These are phyloP conservation scores for Blastomussa wellsi DNA, from an alignment of 92 coral and sea anemone species.

Conservation along the genomic window DNA sequence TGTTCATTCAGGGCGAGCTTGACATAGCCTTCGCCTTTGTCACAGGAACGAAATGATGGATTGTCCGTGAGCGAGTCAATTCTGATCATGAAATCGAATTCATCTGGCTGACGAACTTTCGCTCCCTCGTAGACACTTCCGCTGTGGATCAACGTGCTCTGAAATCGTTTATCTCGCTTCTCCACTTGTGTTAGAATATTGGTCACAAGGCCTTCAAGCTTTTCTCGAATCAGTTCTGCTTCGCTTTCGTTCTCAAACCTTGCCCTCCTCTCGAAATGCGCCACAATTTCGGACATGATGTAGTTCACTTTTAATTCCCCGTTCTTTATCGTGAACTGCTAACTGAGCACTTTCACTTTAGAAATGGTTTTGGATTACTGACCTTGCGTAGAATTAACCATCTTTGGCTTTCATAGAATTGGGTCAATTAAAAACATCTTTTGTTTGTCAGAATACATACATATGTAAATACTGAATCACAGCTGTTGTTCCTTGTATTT, in stretches of 20 bases:
- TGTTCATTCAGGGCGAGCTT: conserved; percentile 2
- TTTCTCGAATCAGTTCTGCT: conserved; percentile 8
- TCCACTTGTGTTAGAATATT: neutral
- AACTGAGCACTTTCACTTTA: neutral
- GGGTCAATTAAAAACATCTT: neutral
- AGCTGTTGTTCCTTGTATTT: neutral
- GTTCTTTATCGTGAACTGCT: neutral
- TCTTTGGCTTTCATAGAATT: neutral
- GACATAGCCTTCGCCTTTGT: conserved; percentile 10
- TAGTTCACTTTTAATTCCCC: neutral
- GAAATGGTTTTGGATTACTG: neutral
- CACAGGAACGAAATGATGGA: neutral
- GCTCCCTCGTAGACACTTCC: conserved; percentile 50
- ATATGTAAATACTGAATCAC: neutral
- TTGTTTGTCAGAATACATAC: neutral
- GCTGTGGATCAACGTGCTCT: conserved; percentile 23
- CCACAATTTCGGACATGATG: neutral
- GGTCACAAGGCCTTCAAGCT: neutral
- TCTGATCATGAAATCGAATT: conserved; percentile 46
- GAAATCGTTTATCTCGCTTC: conserved; percentile 18
- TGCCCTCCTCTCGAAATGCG: neutral
- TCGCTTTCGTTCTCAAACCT: neutral
- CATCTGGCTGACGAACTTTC: conserved; percentile 51
- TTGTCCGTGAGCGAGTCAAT: conserved; percentile 13
- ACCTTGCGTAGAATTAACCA: neutral